Evolutionary conservation across 2,113 vertebrate genomes (phyloP).

Genomic region (Carlito syrichta): DNA sequence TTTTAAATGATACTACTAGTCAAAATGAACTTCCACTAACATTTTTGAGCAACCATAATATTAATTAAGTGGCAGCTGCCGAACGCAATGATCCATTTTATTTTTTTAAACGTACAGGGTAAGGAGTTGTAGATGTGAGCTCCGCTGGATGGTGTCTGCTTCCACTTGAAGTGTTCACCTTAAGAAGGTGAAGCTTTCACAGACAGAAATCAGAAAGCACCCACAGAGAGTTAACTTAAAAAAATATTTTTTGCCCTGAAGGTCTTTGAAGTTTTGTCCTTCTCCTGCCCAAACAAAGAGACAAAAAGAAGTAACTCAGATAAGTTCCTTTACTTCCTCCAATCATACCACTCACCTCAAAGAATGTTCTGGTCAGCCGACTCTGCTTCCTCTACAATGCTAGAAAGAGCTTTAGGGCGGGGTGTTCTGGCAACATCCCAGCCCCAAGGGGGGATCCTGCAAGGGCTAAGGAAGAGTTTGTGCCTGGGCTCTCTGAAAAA

Average conservation of each 20-base stretch:
- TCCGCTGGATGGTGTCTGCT: not conserved
- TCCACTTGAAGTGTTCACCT: not conserved
- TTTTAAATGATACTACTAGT: not conserved
- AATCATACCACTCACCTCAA: not conserved
- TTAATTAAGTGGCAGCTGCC: not conserved
- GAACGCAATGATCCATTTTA: not conserved
- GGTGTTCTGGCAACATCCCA: not conserved
- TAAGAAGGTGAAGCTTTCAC: not conserved
- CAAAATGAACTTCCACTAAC: slow-evolving; percentile 18
- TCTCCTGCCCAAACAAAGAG: not conserved
- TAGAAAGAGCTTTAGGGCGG: not conserved
- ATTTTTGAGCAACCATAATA: slow-evolving; percentile 1
- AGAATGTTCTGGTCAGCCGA: not conserved
- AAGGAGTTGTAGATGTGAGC: not conserved
- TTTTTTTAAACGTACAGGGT: not conserved
- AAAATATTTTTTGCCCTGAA: not conserved
- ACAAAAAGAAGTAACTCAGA: not conserved
- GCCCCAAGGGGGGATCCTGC: not conserved
- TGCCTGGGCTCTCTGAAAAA: no score
- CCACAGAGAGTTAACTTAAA: not conserved
- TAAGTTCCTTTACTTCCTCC: not conserved
- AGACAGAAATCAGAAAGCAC: not conserved
- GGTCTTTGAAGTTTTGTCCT: not conserved
- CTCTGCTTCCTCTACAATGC: not conserved
- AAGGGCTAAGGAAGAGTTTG: no score